Conservation (phyloP, 2,113 vertebrate genomes). For the Carlito syrichta region DNA sequence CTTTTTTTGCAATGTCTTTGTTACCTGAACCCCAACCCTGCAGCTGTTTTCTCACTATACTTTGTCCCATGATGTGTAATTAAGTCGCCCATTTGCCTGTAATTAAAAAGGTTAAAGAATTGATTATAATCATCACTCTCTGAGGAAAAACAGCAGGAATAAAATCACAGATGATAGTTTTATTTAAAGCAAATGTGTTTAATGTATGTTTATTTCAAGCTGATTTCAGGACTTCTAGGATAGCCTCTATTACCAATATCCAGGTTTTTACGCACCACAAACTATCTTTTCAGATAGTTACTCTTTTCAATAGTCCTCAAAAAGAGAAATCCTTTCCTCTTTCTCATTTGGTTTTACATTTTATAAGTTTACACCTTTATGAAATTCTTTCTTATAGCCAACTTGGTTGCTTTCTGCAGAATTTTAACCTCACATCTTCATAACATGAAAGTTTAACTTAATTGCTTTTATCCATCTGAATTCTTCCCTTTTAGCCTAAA, state of each 20-base stretch:
- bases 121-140: constrained; percentile 66
- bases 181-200: constrained; percentile 31
- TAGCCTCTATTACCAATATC: background rate
- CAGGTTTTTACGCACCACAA: background rate
- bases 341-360: background rate
- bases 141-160: constrained; percentile 48
- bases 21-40: constrained; percentile 24
- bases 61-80: constrained; percentile 36
- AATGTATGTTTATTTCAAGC: constrained; percentile 46
- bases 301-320: background rate
- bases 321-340: background rate
- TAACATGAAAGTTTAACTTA: background rate
- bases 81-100: constrained; percentile 59
- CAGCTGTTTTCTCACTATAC: background rate
- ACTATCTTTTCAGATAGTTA: background rate
- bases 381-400: background rate
- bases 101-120: constrained; percentile 68
- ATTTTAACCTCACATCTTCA: constrained; percentile 29
- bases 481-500: background rate
- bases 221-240: constrained; percentile 48
- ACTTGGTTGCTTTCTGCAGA: background rate
- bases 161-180: constrained; percentile 59
- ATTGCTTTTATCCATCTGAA: background rate
- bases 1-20: background rate
- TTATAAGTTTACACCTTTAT: background rate